Evolutionary conservation across 2,113 vertebrate species (phyloP).

Genomic region (Istiophorus platypterus): DNA sequence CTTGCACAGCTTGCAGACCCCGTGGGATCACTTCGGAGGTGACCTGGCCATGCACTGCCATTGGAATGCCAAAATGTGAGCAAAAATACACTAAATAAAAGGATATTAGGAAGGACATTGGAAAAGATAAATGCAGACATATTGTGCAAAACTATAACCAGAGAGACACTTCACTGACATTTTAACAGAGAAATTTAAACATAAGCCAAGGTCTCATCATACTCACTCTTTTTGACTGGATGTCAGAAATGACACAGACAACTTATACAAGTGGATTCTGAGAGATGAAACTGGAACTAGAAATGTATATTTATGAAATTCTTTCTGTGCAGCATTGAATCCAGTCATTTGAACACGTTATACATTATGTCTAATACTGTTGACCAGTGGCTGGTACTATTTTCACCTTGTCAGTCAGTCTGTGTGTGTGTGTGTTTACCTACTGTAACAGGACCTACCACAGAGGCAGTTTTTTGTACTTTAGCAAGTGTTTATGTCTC

Average conservation of each 20-base stretch:
- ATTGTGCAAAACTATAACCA: slow-evolving; percentile 5
- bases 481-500: too few relatives aligned
- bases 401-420: too few relatives aligned
- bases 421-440: too few relatives aligned
- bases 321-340: slow-evolving; percentile 5
- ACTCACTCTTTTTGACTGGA: neutral
- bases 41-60: slow-evolving; percentile 6
- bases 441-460: too few relatives aligned
- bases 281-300: neutral
- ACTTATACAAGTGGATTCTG: neutral
- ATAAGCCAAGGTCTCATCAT: slow-evolving; percentile 1
- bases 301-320: slow-evolving; percentile 16
- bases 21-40: slow-evolving; percentile 27
- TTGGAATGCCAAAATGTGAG: slow-evolving; percentile 31
- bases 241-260: slow-evolving; percentile 2
- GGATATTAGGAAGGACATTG: neutral
- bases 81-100: neutral
- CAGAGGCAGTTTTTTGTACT: too few relatives aligned
- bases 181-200: neutral
- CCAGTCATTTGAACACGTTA: neutral
- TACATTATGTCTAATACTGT: neutral
- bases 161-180: too few relatives aligned
- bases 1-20: slow-evolving; percentile 46
- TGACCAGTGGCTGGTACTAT: too few relatives aligned
- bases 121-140: neutral